Percentiles rank a stretch among this genome's conserved stretches.
Conservation (phyloP, 1,140 invertebrate genomes). For the Atta colombica region DNA sequence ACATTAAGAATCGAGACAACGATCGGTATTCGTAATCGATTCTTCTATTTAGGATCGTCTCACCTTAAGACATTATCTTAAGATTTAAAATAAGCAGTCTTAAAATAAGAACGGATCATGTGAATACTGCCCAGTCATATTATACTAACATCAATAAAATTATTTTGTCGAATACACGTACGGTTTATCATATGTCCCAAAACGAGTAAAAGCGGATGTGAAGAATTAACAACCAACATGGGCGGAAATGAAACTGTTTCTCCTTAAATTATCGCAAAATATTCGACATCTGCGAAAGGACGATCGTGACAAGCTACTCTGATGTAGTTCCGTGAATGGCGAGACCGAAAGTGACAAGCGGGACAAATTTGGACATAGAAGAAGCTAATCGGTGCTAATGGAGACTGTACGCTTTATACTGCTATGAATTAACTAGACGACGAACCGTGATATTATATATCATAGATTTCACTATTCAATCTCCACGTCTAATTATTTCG, state of each 20-base stretch:
- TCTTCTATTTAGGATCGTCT: no score
- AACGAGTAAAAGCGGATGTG: background rate
- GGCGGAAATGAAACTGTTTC: constrained; percentile 14
- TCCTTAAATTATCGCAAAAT: constrained; percentile 4
- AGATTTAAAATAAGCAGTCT: no score
- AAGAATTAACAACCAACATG: background rate
- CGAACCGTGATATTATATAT: constrained; percentile 30
- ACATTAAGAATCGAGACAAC: background rate
- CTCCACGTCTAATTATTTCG: constrained; percentile 58
- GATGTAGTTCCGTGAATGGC: constrained; percentile 11
- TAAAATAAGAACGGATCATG: no score
- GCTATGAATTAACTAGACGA: constrained; percentile 38
- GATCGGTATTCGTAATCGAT: no score
- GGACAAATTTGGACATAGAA: constrained; percentile 60
- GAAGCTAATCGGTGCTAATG: constrained; percentile 68
- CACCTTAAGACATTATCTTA: no score
- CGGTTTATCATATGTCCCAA: background rate
- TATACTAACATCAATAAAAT: background rate
- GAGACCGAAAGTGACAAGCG: constrained; percentile 58
- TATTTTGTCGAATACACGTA: background rate
- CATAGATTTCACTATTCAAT: constrained; percentile 42
- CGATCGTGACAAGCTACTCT: constrained; percentile 7
- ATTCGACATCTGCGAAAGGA: constrained; percentile 19
- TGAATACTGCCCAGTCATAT: background rate
- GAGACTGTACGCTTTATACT: constrained; percentile 28